A percentile compares a stretch with the other conserved stretches of the same genome.
Conservation (phyloP, 2,888 invertebrate genomes). For the Amorpha juglandis region DNA sequence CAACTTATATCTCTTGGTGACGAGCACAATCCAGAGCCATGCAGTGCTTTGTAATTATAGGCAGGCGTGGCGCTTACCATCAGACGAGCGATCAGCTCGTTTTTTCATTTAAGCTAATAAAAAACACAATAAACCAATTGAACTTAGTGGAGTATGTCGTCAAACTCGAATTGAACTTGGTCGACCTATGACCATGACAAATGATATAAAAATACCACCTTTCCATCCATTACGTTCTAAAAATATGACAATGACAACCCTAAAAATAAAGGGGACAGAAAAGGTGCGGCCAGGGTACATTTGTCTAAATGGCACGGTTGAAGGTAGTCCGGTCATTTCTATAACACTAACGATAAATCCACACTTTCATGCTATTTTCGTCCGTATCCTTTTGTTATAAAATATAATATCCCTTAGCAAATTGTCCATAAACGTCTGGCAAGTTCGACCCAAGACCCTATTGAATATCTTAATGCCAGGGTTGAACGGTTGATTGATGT, state of each 20-base stretch:
- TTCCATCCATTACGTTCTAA: slow-evolving; percentile 1
- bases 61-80: no score
- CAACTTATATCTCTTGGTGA: no score
- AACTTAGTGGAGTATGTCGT: no score
- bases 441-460: slow-evolving; percentile 50
- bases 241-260: slow-evolving; percentile 13
- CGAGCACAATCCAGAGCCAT: no score
- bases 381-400: slow-evolving; percentile 37
- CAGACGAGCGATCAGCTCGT: no score
- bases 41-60: no score
- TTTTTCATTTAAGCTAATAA: no score
- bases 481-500: slow-evolving; percentile 64
- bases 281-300: slow-evolving; percentile 48
- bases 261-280: slow-evolving; percentile 22
- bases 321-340: slow-evolving; percentile 61
- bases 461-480: slow-evolving; percentile 55
- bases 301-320: slow-evolving; percentile 62
- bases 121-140: no score
- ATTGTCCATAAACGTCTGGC: slow-evolving; percentile 35
- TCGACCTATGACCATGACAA: neutral
- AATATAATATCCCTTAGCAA: slow-evolving; percentile 41
- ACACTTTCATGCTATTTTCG: slow-evolving; percentile 32
- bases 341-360: slow-evolving; percentile 40
- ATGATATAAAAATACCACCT: neutral
- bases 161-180: no score